phyloP scores from a whole-genome alignment of 2,888 invertebrate species.

The Leucoptera coffeella region DNA sequence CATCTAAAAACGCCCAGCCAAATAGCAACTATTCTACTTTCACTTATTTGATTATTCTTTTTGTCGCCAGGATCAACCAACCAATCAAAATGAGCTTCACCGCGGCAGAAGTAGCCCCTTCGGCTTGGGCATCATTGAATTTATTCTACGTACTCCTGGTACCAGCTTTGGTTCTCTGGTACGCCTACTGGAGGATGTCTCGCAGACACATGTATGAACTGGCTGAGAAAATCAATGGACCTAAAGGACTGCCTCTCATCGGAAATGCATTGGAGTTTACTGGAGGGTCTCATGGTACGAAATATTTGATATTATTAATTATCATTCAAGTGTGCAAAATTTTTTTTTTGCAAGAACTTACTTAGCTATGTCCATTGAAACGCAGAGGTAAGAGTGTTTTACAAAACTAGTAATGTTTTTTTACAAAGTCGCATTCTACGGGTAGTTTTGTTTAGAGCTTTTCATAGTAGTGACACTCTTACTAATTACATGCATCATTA shows the following conservation, averaged over 20 bases:
- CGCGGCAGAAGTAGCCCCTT: slow-evolving; percentile 30
- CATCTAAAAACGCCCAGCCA: no score
- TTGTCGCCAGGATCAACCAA: not conserved
- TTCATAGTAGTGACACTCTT: no score
- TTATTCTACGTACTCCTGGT: slow-evolving; percentile 68
- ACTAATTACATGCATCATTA: no score
- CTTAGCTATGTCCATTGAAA: no score
- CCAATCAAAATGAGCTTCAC: slow-evolving; percentile 27
- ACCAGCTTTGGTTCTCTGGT: slow-evolving; percentile 64
- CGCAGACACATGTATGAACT: slow-evolving; percentile 65
- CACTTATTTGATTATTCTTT: not conserved
- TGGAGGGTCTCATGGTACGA: slow-evolving; percentile 69
- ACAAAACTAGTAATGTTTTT: no score
- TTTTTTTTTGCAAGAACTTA: no score
- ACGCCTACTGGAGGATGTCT: slow-evolving; percentile 69
- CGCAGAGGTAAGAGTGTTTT: no score
- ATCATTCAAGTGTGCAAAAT: no score
- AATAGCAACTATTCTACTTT: no score
- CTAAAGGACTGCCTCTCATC: slow-evolving; percentile 62
- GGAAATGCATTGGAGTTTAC: slow-evolving; percentile 71
- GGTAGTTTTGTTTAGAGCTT: no score
- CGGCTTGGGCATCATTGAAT: slow-evolving; percentile 55
- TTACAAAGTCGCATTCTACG: no score
- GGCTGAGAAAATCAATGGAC: slow-evolving; percentile 68
- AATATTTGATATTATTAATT: no score